Conservation (phyloP, 2,888 invertebrate species). For the Hylaea fasciaria region DNA sequence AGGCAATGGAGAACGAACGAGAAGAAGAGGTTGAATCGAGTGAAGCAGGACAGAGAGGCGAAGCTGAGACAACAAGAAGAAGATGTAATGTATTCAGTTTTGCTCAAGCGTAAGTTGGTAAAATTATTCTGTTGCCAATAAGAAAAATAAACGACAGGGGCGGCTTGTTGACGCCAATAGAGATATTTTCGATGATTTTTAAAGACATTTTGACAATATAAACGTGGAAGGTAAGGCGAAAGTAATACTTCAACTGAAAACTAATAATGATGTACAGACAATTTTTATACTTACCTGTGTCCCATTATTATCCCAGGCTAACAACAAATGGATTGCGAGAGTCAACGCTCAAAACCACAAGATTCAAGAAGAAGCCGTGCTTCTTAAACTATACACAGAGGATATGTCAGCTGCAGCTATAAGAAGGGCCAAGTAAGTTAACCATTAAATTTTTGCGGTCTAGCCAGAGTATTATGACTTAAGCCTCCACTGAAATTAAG, state of each 20-base stretch:
- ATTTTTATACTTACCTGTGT: no score
- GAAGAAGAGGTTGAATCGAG: slow-evolving; percentile 66
- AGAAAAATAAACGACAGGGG: no score
- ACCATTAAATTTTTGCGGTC: neutral
- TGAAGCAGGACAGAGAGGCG: slow-evolving; percentile 66
- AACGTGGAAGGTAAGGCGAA: no score
- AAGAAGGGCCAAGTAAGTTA: slow-evolving; percentile 64
- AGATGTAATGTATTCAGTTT: slow-evolving; percentile 54
- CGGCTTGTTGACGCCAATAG: no score
- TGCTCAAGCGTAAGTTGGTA: neutral
- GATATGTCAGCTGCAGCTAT: slow-evolving; percentile 69
- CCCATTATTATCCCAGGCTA: slow-evolving; percentile 63
- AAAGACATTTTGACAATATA: no score
- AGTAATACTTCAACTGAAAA: no score
- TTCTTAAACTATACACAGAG: slow-evolving; percentile 72
- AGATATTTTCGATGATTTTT: no score
- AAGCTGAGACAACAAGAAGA: slow-evolving; percentile 62
- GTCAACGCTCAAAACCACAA: slow-evolving; percentile 72
- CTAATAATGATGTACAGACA: no score
- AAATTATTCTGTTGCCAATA: neutral
- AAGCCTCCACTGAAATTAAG: no score
- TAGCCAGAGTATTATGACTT: no score
- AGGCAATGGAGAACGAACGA: slow-evolving; percentile 75
- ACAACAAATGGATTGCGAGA: slow-evolving; percentile 71
- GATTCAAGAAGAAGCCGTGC: slow-evolving; percentile 68